These are phyloP conservation scores for Ispidina lecontei DNA, from an alignment of 2,797 vertebrate species.

Conservation along the genomic window DNA sequence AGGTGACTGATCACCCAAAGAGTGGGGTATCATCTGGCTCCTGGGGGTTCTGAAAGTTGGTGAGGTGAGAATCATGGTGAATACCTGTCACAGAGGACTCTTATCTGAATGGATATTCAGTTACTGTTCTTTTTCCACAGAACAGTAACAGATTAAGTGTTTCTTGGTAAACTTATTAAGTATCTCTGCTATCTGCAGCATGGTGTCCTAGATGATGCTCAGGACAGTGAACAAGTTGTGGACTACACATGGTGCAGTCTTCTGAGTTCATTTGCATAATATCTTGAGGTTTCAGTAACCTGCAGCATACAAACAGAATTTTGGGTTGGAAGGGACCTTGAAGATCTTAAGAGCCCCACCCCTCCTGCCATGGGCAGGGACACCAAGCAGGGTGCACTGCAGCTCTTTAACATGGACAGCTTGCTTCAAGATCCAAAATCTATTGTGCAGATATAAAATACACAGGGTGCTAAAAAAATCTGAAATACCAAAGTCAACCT, in stretches of 20 bases:
- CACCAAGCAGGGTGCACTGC: no score
- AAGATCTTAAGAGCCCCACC: no score
- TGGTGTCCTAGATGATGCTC: neutral
- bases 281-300: neutral
- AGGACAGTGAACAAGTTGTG: neutral
- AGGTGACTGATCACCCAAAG: neutral
- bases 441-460: neutral
- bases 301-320: no score
- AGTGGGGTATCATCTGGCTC: accelerated
- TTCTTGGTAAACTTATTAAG: neutral
- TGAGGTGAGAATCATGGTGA: neutral
- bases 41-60: neutral
- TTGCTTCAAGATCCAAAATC: neutral
- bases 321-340: no score
- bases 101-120: neutral
- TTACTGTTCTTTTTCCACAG: neutral
- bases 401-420: neutral
- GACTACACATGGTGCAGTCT: neutral
- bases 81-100: neutral
- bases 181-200: neutral
- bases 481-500: neutral
- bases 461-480: neutral
- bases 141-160: neutral
- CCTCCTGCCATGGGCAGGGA: no score
- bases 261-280: neutral